Evolutionary conservation across 2,888 invertebrate species (phyloP).

Genomic region (Plagodis pulveraria): DNA sequence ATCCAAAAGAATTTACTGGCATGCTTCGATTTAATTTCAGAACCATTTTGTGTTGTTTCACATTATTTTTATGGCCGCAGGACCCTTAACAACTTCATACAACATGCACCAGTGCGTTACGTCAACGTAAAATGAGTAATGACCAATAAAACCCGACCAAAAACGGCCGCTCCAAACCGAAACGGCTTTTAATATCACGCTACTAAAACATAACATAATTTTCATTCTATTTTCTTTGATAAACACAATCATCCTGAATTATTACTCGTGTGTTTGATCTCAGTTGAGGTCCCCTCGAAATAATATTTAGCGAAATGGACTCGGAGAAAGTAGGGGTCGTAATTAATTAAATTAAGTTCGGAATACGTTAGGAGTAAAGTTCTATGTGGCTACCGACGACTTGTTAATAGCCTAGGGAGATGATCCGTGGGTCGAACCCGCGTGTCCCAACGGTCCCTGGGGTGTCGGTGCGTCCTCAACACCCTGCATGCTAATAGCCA

Average conservation of each 20-base stretch:
- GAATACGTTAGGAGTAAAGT: conserved; percentile 79
- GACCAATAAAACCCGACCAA: conserved; percentile 72
- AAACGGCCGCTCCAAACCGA: conserved; percentile 56
- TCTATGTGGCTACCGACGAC: conserved; percentile 71
- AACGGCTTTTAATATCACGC: conserved; percentile 51
- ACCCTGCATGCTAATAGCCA: conserved; percentile 81
- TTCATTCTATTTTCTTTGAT: conserved; percentile 57
- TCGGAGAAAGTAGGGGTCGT: conserved; percentile 62
- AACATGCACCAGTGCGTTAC: conserved; percentile 61
- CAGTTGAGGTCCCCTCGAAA: conserved; percentile 64
- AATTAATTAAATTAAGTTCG: conserved; percentile 83
- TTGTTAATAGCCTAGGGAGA: conserved; percentile 77
- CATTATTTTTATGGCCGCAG: conserved; percentile 54
- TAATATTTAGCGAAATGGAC: conserved; percentile 79
- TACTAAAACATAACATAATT: conserved; percentile 46
- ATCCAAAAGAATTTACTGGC: too few relatives aligned
- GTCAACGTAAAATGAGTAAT: conserved; percentile 72
- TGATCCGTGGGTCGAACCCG: conserved; percentile 61
- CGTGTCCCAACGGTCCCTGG: conserved; percentile 57
- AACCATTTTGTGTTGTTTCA: conserved; percentile 27
- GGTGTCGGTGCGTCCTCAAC: conserved; percentile 56
- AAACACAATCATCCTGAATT: conserved; percentile 53
- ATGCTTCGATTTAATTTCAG: conserved; percentile 12
- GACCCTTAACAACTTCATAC: conserved; percentile 71
- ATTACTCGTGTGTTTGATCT: conserved; percentile 67